Conservation (phyloP, 1,140 invertebrate genomes). For the Lucilia sericata region DNA sequence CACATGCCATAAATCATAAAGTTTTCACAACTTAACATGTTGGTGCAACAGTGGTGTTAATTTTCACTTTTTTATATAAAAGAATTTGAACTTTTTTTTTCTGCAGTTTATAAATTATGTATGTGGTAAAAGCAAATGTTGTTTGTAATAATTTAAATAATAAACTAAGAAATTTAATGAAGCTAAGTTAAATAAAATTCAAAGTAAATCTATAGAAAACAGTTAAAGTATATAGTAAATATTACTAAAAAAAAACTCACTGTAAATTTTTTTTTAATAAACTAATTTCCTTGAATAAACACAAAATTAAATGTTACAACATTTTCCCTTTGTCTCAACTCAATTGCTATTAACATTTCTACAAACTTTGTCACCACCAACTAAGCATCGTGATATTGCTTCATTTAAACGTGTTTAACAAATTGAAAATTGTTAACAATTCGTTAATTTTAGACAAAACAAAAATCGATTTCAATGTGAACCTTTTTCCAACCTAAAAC, state of each 20-base stretch:
- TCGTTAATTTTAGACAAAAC: slow-evolving; percentile 33
- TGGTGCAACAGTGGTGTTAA: slow-evolving; percentile 32
- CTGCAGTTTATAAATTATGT: neutral
- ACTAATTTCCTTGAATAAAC: too few relatives aligned
- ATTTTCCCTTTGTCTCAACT: too few relatives aligned
- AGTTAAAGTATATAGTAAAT: too few relatives aligned
- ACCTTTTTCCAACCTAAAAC: neutral
- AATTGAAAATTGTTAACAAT: slow-evolving; percentile 36
- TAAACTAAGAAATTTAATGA: too few relatives aligned
- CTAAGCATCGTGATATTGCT: slow-evolving; percentile 37
- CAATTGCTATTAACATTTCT: too few relatives aligned
- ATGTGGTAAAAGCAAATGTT: neutral
- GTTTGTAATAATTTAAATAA: neutral
- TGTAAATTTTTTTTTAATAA: too few relatives aligned
- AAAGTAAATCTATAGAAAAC: too few relatives aligned
- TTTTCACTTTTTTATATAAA: slow-evolving; percentile 23
- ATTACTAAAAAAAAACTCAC: too few relatives aligned
- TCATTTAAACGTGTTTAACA: slow-evolving; percentile 39
- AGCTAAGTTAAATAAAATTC: too few relatives aligned
- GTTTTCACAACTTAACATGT: slow-evolving; percentile 22
- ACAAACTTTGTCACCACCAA: neutral
- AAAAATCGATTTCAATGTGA: neutral
- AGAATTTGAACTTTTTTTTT: neutral
- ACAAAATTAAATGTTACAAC: neutral
- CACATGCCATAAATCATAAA: slow-evolving; percentile 37